Evolutionary conservation across 2,797 vertebrate genomes (phyloP).

Genomic region (Denticeps clupeoides): DNA sequence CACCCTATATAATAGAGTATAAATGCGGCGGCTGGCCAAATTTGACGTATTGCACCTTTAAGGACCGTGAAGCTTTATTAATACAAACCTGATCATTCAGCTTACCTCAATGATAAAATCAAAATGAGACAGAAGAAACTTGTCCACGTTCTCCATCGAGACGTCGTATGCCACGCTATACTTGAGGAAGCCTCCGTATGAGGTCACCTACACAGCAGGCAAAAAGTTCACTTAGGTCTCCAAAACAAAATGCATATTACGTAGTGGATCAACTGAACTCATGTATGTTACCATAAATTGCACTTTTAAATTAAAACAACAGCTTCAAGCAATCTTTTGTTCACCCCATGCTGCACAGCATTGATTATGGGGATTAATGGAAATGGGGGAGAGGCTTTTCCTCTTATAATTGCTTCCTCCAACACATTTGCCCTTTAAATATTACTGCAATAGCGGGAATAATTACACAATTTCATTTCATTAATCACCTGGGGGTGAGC

Average conservation of each 20-base stretch:
- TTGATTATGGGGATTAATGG: constrained; percentile 1
- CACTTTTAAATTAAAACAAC: neutral
- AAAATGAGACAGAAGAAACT: constrained; percentile 51
- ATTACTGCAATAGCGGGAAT: constrained; percentile 20
- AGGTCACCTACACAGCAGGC: constrained; percentile 57
- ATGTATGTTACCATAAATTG: too few relatives aligned
- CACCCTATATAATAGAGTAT: too few relatives aligned
- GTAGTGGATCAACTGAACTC: too few relatives aligned
- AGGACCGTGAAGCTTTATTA: neutral
- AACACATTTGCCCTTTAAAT: constrained; percentile 15
- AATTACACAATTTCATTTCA: constrained; percentile 28
- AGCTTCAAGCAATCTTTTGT: neutral
- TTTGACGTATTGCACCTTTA: too few relatives aligned
- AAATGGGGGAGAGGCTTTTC: constrained; percentile 1
- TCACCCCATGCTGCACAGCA: neutral
- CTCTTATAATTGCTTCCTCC: constrained; percentile 18
- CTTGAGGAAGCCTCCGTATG: constrained; percentile 77
- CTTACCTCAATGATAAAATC: constrained; percentile 78
- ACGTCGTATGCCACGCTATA: constrained; percentile 70
- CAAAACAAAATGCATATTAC: too few relatives aligned
- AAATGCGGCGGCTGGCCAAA: too few relatives aligned
- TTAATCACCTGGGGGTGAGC: constrained; percentile 27
- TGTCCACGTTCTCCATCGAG: constrained; percentile 61
- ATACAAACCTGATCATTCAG: neutral
- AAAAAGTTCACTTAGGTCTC: neutral